Evolutionary conservation across 2,797 vertebrate species (phyloP).

Genomic region (Poliocrania exsul): DNA sequence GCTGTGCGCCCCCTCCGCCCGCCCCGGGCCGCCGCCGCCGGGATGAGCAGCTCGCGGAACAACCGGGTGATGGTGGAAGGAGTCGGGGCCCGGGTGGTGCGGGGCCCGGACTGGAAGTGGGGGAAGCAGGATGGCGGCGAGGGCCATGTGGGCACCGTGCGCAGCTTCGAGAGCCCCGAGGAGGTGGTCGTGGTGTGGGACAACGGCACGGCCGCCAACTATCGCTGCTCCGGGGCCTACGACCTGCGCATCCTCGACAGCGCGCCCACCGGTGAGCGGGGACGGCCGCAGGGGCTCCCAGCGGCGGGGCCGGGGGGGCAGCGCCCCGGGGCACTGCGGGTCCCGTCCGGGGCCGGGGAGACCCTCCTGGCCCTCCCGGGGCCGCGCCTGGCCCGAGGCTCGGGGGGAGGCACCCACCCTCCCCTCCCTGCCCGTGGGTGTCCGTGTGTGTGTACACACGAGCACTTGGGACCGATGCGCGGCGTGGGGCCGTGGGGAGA

Average conservation of each 20-base stretch:
- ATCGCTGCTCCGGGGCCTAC: conserved; percentile 97
- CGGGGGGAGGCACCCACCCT: rapidly evolving
- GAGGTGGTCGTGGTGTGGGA: conserved; percentile 99
- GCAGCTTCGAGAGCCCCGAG: conserved; percentile 98
- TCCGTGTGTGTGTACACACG: rapidly evolving
- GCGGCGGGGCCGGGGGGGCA: no score
- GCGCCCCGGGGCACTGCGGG: background rate
- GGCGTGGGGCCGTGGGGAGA: background rate
- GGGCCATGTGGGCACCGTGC: conserved; percentile 96
- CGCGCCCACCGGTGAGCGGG: conserved; percentile 90
- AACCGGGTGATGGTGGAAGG: conserved; percentile 99
- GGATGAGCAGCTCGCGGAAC: conserved; percentile 96
- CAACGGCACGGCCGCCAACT: conserved; percentile 98
- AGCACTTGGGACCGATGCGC: rapidly evolving
- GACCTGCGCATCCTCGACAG: conserved; percentile 96
- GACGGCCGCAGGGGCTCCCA: no score
- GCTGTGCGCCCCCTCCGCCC: background rate
- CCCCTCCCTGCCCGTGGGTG: background rate
- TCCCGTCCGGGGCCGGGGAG: background rate
- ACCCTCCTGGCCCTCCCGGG: no score
- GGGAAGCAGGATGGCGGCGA: conserved; percentile 99
- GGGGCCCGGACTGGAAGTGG: conserved; percentile 99
- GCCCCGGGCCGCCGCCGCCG: conserved; percentile 13
- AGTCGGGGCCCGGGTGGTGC: conserved; percentile 94
- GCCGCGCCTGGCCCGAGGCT: background rate